Base-by-base conservation (phyloP, 2,113 vertebrate genomes). In the Pseudopipra pipra region DNA sequence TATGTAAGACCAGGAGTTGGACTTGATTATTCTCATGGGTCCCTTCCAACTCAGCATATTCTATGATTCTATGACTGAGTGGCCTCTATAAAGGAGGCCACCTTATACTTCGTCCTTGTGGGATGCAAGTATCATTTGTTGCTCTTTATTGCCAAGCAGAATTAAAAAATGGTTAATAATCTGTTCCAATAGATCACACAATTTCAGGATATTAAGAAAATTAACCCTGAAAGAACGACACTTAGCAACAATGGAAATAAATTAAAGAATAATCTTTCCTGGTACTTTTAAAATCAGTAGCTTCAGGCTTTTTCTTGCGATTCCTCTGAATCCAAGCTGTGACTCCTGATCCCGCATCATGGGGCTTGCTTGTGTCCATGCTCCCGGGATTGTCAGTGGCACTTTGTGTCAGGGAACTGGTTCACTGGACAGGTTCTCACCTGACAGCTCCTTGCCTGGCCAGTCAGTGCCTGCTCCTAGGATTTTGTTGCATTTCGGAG, bases 271-370 rank as follows among this genome's bases (percentile, higher is more conserved):
- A 33, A 22, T 65, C 4, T 67, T 90, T 66, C 31, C 21, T 35
- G 21, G 24, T 83, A 14, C 6, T 43, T 82, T 24, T 27, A 43
- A 83, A 80, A 54, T 86, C 5, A 15, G 21, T 27, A 55, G 18
- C 37, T 63, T 76, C 3, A 22, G 41, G 12, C 5, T 83, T 94
- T 88, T 86, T 66, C 23, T 54, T 83, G 44, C 44, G 11, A 20
- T 46, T 85, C 18, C 14, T 62, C 28, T 85, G 78, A 76, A 35
- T 12, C 30, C 44, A 37, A 46, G 31, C 12, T 27, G 14, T 39
- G 43, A 59, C 37, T 66, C 35, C 51, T 71, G 25, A 51, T 66
- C 35, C 55, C 0, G 0, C 1, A 10, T 7, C 0, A 0, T 51
- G 43, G 11, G 33, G 7, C 46, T 86, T 80, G 31, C 58, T 85